Evolutionary conservation across 2,888 invertebrate species (phyloP).

Genomic region (Sinelater perroti): DNA sequence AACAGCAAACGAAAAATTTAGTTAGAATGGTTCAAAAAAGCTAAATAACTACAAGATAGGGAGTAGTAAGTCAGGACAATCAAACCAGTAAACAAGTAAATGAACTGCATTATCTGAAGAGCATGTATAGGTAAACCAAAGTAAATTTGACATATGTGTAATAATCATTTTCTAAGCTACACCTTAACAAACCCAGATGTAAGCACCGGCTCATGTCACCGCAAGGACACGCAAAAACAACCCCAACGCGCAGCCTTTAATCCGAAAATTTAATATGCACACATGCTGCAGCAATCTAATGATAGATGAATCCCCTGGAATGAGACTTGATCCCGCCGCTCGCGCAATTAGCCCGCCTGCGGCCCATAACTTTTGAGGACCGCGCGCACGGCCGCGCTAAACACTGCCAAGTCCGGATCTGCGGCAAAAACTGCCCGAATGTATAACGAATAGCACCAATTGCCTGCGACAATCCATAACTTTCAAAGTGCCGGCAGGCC

Average conservation of each 20-base stretch:
- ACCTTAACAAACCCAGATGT: too few species aligned
- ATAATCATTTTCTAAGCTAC: too few species aligned
- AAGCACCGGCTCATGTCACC: too few species aligned
- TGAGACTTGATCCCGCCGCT: neutral
- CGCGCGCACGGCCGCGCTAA: slow-evolving; percentile 36
- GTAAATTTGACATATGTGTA: too few species aligned
- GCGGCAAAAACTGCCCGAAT: slow-evolving; percentile 41
- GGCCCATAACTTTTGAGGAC: slow-evolving; percentile 20
- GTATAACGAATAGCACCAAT: slow-evolving; percentile 41
- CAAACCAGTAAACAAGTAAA: too few species aligned
- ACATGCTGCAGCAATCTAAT: neutral
- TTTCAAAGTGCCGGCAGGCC: slow-evolving; percentile 37
- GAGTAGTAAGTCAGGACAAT: too few species aligned
- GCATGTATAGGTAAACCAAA: too few species aligned
- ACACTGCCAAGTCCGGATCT: slow-evolving; percentile 27
- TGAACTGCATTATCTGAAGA: too few species aligned
- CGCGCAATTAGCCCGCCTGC: too few species aligned
- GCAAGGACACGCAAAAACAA: neutral
- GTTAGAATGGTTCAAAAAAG: too few species aligned
- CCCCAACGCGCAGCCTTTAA: neutral
- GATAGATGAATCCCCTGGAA: neutral
- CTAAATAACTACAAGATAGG: too few species aligned
- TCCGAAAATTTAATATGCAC: neutral
- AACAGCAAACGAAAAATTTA: too few species aligned
- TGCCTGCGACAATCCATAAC: slow-evolving; percentile 45